Conservation (phyloP, 1,140 invertebrate genomes). For the Coptotermes formosanus region DNA sequence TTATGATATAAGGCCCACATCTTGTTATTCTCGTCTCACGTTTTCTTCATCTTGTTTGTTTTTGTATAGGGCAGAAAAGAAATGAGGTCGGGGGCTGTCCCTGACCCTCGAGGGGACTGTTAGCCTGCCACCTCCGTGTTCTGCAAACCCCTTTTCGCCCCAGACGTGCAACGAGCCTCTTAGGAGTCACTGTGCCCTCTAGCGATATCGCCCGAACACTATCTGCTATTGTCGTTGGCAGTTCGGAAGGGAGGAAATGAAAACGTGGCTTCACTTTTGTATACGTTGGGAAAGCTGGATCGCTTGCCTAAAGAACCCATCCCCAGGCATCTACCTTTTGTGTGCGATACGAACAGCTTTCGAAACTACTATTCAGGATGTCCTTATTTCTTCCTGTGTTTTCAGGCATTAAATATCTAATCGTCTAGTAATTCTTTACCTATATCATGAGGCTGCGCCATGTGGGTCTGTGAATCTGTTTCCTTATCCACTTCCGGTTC, state of each 20-base stretch:
- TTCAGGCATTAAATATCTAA: too few relatives aligned
- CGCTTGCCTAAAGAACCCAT: not conserved
- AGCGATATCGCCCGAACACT: not conserved
- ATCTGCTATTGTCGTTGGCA: slow-evolving; percentile 5
- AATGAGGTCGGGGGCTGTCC: not conserved
- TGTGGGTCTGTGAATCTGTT: too few relatives aligned
- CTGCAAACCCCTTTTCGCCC: not conserved
- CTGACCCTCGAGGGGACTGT: not conserved
- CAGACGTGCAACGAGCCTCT: slow-evolving; percentile 7
- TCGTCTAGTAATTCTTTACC: too few relatives aligned
- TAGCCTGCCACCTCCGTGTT: slow-evolving; percentile 19
- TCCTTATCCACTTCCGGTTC: too few relatives aligned
- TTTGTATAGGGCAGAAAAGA: not conserved
- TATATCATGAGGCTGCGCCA: too few relatives aligned
- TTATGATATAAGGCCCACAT: not conserved
- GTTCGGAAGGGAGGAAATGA: not conserved
- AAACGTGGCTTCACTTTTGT: not conserved
- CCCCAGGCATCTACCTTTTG: too few relatives aligned
- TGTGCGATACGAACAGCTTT: too few relatives aligned
- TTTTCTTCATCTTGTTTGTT: not conserved
- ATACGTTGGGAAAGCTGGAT: not conserved
- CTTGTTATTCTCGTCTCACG: not conserved
- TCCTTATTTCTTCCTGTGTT: too few relatives aligned
- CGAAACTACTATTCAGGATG: too few relatives aligned
- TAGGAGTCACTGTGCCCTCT: slow-evolving; percentile 13